These are phyloP conservation scores for Potorous gilbertii DNA, from an alignment of 2,797 vertebrate genomes.

Conservation along the genomic window DNA sequence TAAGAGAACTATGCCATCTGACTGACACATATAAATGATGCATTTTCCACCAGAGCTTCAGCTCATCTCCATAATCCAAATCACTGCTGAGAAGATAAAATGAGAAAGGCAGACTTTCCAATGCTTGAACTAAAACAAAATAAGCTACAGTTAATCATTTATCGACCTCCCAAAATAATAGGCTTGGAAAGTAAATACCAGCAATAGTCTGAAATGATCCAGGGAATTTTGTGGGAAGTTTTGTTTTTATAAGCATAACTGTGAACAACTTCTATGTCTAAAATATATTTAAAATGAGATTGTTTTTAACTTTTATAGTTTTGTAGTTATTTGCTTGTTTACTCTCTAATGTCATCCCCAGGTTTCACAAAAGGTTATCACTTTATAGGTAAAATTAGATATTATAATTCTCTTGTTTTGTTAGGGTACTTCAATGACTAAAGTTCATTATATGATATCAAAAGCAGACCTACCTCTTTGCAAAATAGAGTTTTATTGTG, in stretches of 20 bases:
- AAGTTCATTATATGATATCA: background rate
- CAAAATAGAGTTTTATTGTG: background rate
- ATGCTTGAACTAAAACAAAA: conserved; percentile 54
- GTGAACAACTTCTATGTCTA: background rate
- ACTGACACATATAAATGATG: conserved; percentile 80
- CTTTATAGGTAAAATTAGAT: background rate
- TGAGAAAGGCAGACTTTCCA: conserved; percentile 53
- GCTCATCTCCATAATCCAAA: conserved; percentile 81
- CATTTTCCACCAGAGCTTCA: conserved; percentile 74
- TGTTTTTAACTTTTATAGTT: background rate
- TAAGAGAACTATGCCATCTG: conserved; percentile 58
- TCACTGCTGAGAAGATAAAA: conserved; percentile 78
- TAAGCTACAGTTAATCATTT: conserved; percentile 72
- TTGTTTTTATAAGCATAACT: conserved; percentile 65
- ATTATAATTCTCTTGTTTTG: conserved; percentile 12
- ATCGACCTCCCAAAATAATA: conserved; percentile 56
- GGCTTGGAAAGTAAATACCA: conserved; percentile 63
- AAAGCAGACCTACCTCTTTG: background rate
- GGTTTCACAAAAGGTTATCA: background rate
- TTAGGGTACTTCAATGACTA: conserved; percentile 34
- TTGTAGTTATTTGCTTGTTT: conserved; percentile 48
- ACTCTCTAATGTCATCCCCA: conserved; percentile 28
- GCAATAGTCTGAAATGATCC: conserved; percentile 34
- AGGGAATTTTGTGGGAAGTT: conserved; percentile 35
- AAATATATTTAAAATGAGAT: background rate